Base-by-base conservation (phyloP, 2,888 invertebrate species). In the Drosophila setosimentum region DNA sequence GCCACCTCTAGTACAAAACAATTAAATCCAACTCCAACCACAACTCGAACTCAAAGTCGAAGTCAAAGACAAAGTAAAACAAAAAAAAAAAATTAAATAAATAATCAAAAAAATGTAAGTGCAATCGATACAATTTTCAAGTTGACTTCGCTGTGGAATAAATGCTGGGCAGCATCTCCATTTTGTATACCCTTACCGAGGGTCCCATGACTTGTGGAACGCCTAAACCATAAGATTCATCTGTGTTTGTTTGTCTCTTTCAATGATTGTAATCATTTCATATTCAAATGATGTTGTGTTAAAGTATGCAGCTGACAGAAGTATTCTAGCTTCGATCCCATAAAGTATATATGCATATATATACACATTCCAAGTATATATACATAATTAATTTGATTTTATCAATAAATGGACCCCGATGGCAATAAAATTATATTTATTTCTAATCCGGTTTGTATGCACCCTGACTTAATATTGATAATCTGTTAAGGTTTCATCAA, bases 41-140 rank as follows among this genome's bases (percentile, higher is more conserved):
- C 40, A 40, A n/a, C n/a, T 40, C n/a, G n/a, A 51, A 33, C 13
- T 33, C 33, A 2, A 16, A 33, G 3, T 30, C 30, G 6, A n/a
- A 30, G 6, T 27, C 6, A 6, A 50, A n/a, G 10, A 8, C 27
- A 10, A 27, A 33, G 33, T 2, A 40, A 10, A 30, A n/a, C 33
- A 35, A 37, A 8, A 11, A 27, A 27, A 29, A 13, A 30, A 10
- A 37, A 53, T 18, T 33, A 27, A 24, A 37, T 29, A 21, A 37
- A 54, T 37, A 58, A 37, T 16, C 16, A 40, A 57, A 37, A 40
- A 62, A 53, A 67, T 76, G 68, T 49, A 75, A 84, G 78, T 87
- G 87, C 85, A 73, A 83, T 83, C 80, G 76, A 87, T 87, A 76
- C 73, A 55, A 73, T 58, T 84, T 64, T 59, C 66, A 65, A 70